Percentiles rank a stretch among this genome's conserved stretches.
These are phyloP conservation scores for Phymastichus coffea DNA, from an alignment of 1,140 invertebrate species.

Conservation along the genomic window DNA sequence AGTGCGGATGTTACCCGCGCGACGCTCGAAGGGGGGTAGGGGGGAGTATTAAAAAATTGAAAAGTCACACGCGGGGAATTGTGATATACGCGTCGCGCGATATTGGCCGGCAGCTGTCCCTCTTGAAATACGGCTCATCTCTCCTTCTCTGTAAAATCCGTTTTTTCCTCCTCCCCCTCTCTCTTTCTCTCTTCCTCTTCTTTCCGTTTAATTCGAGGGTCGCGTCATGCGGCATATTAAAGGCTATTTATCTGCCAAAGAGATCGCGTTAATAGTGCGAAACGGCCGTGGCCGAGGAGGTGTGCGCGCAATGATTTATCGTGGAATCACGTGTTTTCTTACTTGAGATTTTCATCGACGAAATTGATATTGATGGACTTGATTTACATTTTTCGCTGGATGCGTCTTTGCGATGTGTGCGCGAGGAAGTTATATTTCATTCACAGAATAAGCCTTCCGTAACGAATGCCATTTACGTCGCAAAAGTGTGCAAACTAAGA, in stretches of 20 bases:
- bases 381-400: no score
- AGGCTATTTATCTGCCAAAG: conserved; percentile 16
- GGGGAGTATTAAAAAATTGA: conserved; percentile 28
- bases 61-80: background rate
- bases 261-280: background rate
- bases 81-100: conserved; percentile 21
- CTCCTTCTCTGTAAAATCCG: background rate
- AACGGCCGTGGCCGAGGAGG: no score
- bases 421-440: no score
- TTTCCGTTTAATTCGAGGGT: background rate
- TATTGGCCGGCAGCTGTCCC: conserved; percentile 24
- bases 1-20: no score
- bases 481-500: no score
- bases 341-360: no score
- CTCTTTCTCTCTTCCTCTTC: background rate
- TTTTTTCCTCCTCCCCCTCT: background rate
- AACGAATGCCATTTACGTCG: no score
- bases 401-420: no score
- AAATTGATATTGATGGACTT: no score
- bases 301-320: no score
- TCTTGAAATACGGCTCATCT: conserved; percentile 1
- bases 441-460: no score
- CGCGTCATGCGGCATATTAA: conserved; percentile 13
- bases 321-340: no score
- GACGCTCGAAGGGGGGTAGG: conserved; percentile 17